These are phyloP conservation scores for Acleris emargana DNA, from an alignment of 2,888 invertebrate genomes.

Conservation along the genomic window DNA sequence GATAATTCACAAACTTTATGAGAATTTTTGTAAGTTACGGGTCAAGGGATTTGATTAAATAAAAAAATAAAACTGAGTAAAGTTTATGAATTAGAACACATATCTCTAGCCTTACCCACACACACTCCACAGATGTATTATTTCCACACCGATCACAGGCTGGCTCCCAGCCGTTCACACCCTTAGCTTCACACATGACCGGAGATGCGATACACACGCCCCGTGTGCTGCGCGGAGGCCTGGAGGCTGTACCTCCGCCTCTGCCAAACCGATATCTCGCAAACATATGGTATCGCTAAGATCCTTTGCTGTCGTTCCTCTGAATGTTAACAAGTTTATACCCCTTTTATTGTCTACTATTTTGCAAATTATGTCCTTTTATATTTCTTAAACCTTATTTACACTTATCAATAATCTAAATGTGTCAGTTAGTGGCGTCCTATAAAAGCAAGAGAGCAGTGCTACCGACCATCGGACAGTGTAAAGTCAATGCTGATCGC, in stretches of 20 bases:
- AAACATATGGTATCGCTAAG: slow-evolving; percentile 8
- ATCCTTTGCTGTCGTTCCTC: slow-evolving; percentile 29
- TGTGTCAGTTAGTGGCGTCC: slow-evolving; percentile 2
- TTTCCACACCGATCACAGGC: slow-evolving; percentile 26
- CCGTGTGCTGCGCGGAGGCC: slow-evolving; percentile 25
- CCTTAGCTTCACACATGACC: slow-evolving; percentile 23
- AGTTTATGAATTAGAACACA: slow-evolving; percentile 23
- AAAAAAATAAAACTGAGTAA: neutral
- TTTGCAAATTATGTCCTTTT: slow-evolving; percentile 15
- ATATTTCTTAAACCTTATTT: neutral
- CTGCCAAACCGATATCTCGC: slow-evolving; percentile 12
- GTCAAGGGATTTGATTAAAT: neutral
- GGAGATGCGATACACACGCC: neutral
- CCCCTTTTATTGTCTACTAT: slow-evolving; percentile 6
- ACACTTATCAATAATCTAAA: slow-evolving; percentile 11
- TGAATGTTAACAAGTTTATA: slow-evolving; percentile 17
- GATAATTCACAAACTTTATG: slow-evolving; percentile 36
- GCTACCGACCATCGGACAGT: slow-evolving; percentile 81
- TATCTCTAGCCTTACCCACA: slow-evolving; percentile 34
- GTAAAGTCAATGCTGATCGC: slow-evolving; percentile 85
- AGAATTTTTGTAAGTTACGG: neutral
- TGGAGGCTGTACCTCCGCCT: slow-evolving; percentile 8
- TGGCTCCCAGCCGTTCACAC: slow-evolving; percentile 9
- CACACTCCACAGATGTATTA: slow-evolving; percentile 39
- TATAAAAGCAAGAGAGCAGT: slow-evolving; percentile 65